Evolutionary conservation across 2,113 vertebrate species (phyloP), one percentile per base, ranked within the genome.

Genomic region (Triplophysa siluroides): DNA sequence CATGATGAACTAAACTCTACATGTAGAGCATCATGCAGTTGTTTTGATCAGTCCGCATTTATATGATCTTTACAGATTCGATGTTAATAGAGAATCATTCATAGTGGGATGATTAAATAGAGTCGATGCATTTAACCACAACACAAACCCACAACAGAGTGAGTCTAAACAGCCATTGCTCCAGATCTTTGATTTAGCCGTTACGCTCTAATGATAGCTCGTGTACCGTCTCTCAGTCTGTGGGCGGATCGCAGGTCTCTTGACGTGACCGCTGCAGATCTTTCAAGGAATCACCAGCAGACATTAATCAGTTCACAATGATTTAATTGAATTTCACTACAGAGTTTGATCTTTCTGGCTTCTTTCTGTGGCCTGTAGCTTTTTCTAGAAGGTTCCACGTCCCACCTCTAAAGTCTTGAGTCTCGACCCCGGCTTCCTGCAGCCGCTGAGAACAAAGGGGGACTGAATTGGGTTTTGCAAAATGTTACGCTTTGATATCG

Each of bases 381-480:
- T 7, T 62, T 62, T 62, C 72, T 56, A 62, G 72, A 45, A 43
- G 29, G 13, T 65, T 77, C 62, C 43, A 23, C 9, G 0, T 75
- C 14, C 33, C 71, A 1, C 12, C 11, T 45, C 14, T 1, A 29
- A 60, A 9, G 41, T 26, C 60, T 12, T 61, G 21, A 61, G 69
- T 58, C 69, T 38, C 33, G 1, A 38, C 56, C n/a, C 60, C 26
- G n/a, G 11, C 21, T 38, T 23, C 29, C 78, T 23, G 41, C 24
- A 65, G 1, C 50, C 63, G 60, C 69, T 75, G 33, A 67, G 41
- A 33, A 45, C 8, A 0, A 26, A n/a, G 70, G 47, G 18, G 29
- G 64, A 68, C 69, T 81, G 69, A 81, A 76, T 76, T 81, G 72
- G 72, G 60, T 76, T 81, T 68, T 38, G 60, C 63, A 23, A 81